Conservation (phyloP, 2,888 invertebrate species). For the Xestobium rufovillosum region DNA sequence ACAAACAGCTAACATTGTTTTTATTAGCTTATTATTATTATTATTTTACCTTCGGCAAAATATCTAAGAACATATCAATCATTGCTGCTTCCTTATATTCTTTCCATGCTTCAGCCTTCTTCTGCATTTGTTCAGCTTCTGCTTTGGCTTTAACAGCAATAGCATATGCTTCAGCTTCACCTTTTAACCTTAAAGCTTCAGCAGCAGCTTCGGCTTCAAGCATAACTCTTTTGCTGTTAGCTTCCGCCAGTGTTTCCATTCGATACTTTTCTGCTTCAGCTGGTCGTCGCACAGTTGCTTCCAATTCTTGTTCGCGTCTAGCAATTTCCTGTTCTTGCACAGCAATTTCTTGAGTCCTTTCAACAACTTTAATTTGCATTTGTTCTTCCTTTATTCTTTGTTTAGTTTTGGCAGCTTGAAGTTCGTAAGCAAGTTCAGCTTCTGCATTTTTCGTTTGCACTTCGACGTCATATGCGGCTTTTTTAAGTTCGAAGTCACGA, state of each 20-base stretch:
- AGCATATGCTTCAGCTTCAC: conserved; percentile 87
- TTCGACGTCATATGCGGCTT: conserved; percentile 94
- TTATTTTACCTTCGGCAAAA: conserved; percentile 95
- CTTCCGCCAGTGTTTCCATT: conserved; percentile 90
- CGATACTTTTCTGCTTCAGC: conserved; percentile 92
- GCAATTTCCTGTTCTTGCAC: conserved; percentile 96
- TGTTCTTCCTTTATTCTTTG: conserved; percentile 89
- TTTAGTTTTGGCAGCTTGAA: conserved; percentile 93
- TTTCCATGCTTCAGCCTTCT: conserved; percentile 95
- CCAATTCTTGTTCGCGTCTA: conserved; percentile 83
- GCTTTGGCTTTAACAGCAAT: conserved; percentile 92
- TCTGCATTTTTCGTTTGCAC: conserved; percentile 92
- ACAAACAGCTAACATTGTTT: no score
- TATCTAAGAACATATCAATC: conserved; percentile 94
- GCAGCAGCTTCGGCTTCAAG: conserved; percentile 95
- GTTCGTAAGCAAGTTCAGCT: conserved; percentile 86
- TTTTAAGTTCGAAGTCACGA: conserved; percentile 93
- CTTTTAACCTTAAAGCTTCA: conserved; percentile 77
- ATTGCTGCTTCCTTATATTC: conserved; percentile 94
- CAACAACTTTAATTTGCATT: conserved; percentile 77
- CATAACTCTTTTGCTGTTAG: conserved; percentile 78
- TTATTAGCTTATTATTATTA: no score
- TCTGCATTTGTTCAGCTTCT: conserved; percentile 94
- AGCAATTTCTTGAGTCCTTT: conserved; percentile 71
- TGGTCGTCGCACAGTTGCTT: conserved; percentile 86